Base-by-base conservation (phyloP, 1,140 invertebrate species). In the Trichogramma pretiosum region DNA sequence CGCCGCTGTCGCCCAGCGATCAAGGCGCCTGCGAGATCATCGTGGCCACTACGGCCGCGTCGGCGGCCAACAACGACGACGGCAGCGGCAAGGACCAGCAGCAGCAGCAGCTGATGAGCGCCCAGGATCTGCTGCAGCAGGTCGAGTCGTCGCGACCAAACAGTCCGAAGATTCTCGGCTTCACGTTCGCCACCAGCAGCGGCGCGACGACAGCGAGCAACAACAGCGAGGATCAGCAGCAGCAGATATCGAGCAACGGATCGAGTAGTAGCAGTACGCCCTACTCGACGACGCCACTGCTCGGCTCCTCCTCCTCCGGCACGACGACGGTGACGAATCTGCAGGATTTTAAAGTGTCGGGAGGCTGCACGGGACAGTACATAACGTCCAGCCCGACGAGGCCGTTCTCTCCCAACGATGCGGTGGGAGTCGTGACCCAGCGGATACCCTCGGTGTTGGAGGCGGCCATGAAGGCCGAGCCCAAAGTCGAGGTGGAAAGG, bases 381-480 rank as follows among this genome's bases (percentile, higher is more conserved):
- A 62, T 66, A 33, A 52, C 65, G 9, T 52, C 57, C 11, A 67
- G 63, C 44, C 63, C 69, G 0, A 59, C 48, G 21, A 67, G 63
- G 52, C 57, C 68, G 3, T 67, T 65, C 37, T 70, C 67, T 10
- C 65, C 68, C 5, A 49, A 55, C 38, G 50, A 50, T 8, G 58
- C 60, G 16, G 56, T 17, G 5, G 26, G 13, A 2, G 14, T 22
- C 22, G 17, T 48, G 47, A 50, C 23, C 30, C 71, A 70, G 26
- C 62, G 75, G 55, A 58, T 82, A 55, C 77, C 84, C 5, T 82
- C 82, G 17, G 79, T 87, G 16, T 64, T 89, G n/a, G 86, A 89
- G 62, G 84, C 85, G 9, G 85, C 85, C 10, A 88, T 89, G 56
- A 89, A 89, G 61, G 84, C 84, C 13, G 86, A 89, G 58, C 87